Base-by-base conservation (phyloP, 2,113 vertebrate genomes). In the Phalacrocorax pelagicus region DNA sequence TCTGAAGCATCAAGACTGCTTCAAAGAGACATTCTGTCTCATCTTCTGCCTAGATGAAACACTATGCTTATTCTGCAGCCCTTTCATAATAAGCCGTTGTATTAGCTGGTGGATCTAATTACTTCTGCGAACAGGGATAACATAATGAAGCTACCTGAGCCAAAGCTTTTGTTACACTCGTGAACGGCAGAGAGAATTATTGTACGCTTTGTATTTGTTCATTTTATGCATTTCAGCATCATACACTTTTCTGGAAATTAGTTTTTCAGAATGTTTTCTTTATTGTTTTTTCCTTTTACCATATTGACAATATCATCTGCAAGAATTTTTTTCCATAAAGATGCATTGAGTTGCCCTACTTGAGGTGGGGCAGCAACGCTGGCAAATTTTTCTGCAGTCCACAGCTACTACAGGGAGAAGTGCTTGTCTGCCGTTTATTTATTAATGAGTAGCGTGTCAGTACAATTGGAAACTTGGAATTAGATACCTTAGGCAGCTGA, bases 11-110 rank as follows among this genome's bases (percentile, higher is more conserved):
- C 84, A 81, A 59, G 71, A 52, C 58, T 96, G 79, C 42, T 94
- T 92, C 79, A 94, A 84, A 94, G 94, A 94, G 85, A 88, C 54
- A 44, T 84, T 58, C 29, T 81, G 84, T 87, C 94, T 92, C 86
- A 49, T 88, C 73, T 78, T 87, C 77, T 30, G 11, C 32, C 12
- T 88, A 24, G 59, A 22, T 75, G 80, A 67, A 91, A 94, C 26
- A 90, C n/a, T 62, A 62, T 26, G 30, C 40, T 47, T 44, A 7
- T 59, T 70, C n/a, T 86, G 42, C 72, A 70, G 12, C 38, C n/a
- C 69, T 67, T 88, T 88, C 65, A 54, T 44, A 63, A 34, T 59
- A 90, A 55, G 21, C 24, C 32, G 42, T 89, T 94, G 62, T 69
- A 59, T 87, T 77, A 27, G 7, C 4, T 21, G 79, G 36, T 95